A percentile compares a stretch with the other conserved stretches of the same genome.
Evolutionary conservation across 2,888 invertebrate genomes (phyloP).

Genomic region (Neocrepidodera transversa): DNA sequence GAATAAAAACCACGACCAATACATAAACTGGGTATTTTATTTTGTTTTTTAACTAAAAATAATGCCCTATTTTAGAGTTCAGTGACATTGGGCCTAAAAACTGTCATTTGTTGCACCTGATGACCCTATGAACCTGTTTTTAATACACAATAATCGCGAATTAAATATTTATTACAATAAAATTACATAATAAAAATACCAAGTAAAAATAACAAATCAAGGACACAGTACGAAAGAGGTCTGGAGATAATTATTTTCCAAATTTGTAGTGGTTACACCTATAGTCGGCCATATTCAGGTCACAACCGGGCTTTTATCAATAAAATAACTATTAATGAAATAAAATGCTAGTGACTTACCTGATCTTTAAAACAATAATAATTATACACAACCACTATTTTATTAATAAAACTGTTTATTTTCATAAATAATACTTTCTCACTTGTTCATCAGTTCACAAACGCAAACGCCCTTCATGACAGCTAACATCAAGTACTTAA

Average conservation of each 20-base stretch:
- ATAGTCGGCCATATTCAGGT: conserved; percentile 46
- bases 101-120: conserved; percentile 28
- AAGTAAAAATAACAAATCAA: background rate
- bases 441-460: conserved; percentile 46
- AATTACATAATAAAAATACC: background rate
- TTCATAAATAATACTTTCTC: conserved; percentile 37
- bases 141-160: background rate
- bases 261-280: conserved; percentile 45
- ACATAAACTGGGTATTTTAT: background rate
- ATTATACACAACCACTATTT: conserved; percentile 43
- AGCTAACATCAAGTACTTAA: conserved; percentile 44
- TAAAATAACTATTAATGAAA: conserved; percentile 15
- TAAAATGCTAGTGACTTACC: conserved; percentile 30
- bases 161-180: conserved; percentile 6
- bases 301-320: conserved; percentile 24
- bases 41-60: conserved; percentile 19
- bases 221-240: background rate
- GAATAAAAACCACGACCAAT: background rate
- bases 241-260: conserved; percentile 20
- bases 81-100: conserved; percentile 45
- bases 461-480: conserved; percentile 55
- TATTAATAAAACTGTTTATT: conserved; percentile 23
- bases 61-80: conserved; percentile 38
- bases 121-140: conserved; percentile 31
- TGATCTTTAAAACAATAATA: conserved; percentile 33